Base-by-base conservation (phyloP, 2,888 invertebrate species). In the Drosophila anomelani region DNA sequence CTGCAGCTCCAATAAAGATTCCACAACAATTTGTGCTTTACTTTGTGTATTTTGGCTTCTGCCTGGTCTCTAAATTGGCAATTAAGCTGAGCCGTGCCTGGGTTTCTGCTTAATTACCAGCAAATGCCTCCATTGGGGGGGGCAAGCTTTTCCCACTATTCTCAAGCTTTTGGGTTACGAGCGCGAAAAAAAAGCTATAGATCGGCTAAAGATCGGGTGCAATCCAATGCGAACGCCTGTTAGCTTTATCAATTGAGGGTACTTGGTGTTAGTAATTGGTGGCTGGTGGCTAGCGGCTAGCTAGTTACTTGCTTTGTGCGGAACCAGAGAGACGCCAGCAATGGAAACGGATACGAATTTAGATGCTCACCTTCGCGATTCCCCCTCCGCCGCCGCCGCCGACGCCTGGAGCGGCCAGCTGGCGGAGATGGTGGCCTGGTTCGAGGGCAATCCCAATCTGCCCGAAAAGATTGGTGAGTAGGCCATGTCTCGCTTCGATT, bases 381-480 rank as follows among this genome's bases (percentile, higher is more conserved):
- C 46, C 15, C 2, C 13, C 17, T 3, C 23, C n/a, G 26, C 41
- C 13, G 3, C 26, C 15, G 62, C 23, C n/a, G 26, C 41, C 13
- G 3, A 20, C 15, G 62, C 78, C n/a, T 26, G 77, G 20, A 73
- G 82, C 10, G 64, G 47, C 17, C 81, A 80, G 78, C 55, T 89
- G 12, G 55, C 72, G 15, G 80, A 85, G 68, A 49, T 90, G 34
- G 58, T 74, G 10, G 53, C 60, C 53, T 90, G 90, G 90, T 90
- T 91, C 55, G 79, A 81, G 55, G 69, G 61, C 46, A 86, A 90
- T 63, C 75, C 85, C 23, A 88, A 82, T 67, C 72, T 90, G 53
- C 90, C 90, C 4, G 75, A 81, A 55, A 83, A 89, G 62, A 85
- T 90, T 32, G 84, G 90, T 91, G 80, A 76, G 82, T 38, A 20